A percentile compares a stretch with the other conserved stretches of the same genome.
phyloP scores from a whole-genome alignment of 2,888 invertebrate species.

The Microchrysa polita region DNA sequence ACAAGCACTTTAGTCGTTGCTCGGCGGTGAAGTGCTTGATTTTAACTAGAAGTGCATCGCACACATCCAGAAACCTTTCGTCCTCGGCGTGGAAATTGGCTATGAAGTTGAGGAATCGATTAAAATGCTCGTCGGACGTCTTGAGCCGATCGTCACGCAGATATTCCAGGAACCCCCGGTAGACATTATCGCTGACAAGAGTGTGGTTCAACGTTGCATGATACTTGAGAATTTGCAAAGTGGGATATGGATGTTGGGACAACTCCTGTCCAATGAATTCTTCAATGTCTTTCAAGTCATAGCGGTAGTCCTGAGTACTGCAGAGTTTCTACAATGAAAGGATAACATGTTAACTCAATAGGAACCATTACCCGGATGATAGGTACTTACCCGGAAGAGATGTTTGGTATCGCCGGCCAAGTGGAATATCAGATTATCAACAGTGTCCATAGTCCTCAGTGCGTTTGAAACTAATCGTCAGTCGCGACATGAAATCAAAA shows the following conservation, averaged over 20 bases:
- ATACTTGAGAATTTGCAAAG: slow-evolving; percentile 42
- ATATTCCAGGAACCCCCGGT: slow-evolving; percentile 12
- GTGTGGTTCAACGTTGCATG: slow-evolving; percentile 8
- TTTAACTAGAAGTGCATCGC: neutral
- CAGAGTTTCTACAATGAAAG: slow-evolving; percentile 30
- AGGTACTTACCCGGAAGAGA: slow-evolving; percentile 16
- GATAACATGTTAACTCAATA: neutral
- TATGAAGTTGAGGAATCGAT: slow-evolving; percentile 40
- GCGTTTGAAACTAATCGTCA: neutral
- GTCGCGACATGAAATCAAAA: slow-evolving; percentile 27
- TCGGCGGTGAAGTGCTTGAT: neutral
- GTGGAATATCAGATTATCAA: slow-evolving; percentile 37
- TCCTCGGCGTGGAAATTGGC: slow-evolving; percentile 42
- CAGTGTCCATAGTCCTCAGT: slow-evolving; percentile 22
- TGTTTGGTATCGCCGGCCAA: slow-evolving; percentile 26
- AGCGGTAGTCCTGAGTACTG: slow-evolving; percentile 25
- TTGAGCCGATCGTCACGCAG: neutral
- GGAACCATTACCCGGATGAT: no score
- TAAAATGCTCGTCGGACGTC: neutral
- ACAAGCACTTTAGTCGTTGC: slow-evolving; percentile 1
- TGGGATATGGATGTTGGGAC: slow-evolving; percentile 41
- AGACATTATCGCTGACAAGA: slow-evolving; percentile 17
- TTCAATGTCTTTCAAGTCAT: slow-evolving; percentile 26
- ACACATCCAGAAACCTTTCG: slow-evolving; percentile 14
- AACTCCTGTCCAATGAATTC: slow-evolving; percentile 26